Conservation (phyloP, 1,140 invertebrate species). For the Drosophila lini region DNA sequence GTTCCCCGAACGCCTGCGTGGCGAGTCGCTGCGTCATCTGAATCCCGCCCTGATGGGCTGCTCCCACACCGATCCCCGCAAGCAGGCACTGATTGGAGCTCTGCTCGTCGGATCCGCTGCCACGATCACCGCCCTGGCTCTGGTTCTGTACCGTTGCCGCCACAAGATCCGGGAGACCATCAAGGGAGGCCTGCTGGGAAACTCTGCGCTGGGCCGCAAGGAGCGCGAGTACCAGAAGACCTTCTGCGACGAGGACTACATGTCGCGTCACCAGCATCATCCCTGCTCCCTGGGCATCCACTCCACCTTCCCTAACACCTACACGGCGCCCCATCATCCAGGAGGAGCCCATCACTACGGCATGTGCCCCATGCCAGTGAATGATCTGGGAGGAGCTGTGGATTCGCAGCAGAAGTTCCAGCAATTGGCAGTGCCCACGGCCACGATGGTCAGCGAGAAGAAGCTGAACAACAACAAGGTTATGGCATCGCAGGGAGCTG, state of each 20-base stretch:
- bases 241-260: slow-evolving; percentile 94
- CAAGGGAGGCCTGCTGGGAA: slow-evolving; percentile 91
- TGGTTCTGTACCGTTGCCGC: slow-evolving; percentile 91
- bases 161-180: slow-evolving; percentile 91
- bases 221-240: slow-evolving; percentile 95
- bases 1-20: slow-evolving; percentile 89
- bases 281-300: slow-evolving; percentile 86
- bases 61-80: slow-evolving; percentile 89
- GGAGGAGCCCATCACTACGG: slow-evolving; percentile 89
- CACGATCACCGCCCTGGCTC: slow-evolving; percentile 87
- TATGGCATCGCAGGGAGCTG: slow-evolving; percentile 38
- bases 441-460: slow-evolving; percentile 73
- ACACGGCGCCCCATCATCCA: slow-evolving; percentile 83
- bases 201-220: slow-evolving; percentile 90
- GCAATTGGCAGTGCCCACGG: slow-evolving; percentile 78
- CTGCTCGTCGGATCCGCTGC: slow-evolving; percentile 89
- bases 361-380: slow-evolving; percentile 85
- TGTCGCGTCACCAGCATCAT: slow-evolving; percentile 87
- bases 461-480: slow-evolving; percentile 70
- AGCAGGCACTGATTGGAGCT: slow-evolving; percentile 91
- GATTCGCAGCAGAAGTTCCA: slow-evolving; percentile 75
- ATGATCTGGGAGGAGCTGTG: slow-evolving; percentile 66
- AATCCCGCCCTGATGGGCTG: slow-evolving; percentile 92
- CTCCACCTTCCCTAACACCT: slow-evolving; percentile 85
- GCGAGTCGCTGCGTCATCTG: slow-evolving; percentile 89